phyloP scores from a whole-genome alignment of 2,888 invertebrate species.

The Drosophila dives region DNA sequence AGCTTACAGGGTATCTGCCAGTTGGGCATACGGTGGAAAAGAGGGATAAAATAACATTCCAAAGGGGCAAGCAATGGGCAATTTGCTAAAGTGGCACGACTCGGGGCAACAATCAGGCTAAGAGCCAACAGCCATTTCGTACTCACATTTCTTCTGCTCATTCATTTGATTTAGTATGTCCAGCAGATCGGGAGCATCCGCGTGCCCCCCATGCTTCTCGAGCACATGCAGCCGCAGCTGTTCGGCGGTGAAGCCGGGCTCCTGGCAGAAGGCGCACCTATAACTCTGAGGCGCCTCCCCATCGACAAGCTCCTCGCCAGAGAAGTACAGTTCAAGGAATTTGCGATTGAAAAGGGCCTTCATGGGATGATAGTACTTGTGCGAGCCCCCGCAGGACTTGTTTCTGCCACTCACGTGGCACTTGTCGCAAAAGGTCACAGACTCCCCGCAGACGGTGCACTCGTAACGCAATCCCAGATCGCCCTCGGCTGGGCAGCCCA shows the following conservation, averaged over 20 bases:
- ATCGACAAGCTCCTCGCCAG: slow-evolving; percentile 49
- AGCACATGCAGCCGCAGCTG: slow-evolving; percentile 47
- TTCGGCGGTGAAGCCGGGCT: slow-evolving; percentile 42
- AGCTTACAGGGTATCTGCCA: neutral
- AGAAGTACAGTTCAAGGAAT: slow-evolving; percentile 45
- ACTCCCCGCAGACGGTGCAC: slow-evolving; percentile 50
- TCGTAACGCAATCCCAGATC: slow-evolving; percentile 51
- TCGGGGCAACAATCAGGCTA: slow-evolving; percentile 16
- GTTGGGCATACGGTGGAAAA: neutral
- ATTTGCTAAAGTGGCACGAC: slow-evolving; percentile 64
- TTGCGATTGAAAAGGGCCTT: slow-evolving; percentile 47
- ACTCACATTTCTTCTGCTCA: slow-evolving; percentile 47
- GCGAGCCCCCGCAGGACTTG: slow-evolving; percentile 13
- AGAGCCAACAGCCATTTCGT: slow-evolving; percentile 9
- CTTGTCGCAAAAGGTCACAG: slow-evolving; percentile 50
- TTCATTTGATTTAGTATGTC: slow-evolving; percentile 44
- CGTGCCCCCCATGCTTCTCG: slow-evolving; percentile 39
- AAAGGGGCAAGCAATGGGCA: slow-evolving; percentile 29
- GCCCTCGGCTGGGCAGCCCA: slow-evolving; percentile 29
- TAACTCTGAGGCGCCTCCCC: slow-evolving; percentile 60
- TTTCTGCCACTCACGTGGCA: slow-evolving; percentile 46
- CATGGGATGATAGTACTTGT: slow-evolving; percentile 68
- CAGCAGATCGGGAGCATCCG: slow-evolving; percentile 41
- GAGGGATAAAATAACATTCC: neutral
- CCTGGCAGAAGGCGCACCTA: slow-evolving; percentile 53